phyloP scores from a whole-genome alignment of 2,113 vertebrate genomes.

The Catagonus wagneri region DNA sequence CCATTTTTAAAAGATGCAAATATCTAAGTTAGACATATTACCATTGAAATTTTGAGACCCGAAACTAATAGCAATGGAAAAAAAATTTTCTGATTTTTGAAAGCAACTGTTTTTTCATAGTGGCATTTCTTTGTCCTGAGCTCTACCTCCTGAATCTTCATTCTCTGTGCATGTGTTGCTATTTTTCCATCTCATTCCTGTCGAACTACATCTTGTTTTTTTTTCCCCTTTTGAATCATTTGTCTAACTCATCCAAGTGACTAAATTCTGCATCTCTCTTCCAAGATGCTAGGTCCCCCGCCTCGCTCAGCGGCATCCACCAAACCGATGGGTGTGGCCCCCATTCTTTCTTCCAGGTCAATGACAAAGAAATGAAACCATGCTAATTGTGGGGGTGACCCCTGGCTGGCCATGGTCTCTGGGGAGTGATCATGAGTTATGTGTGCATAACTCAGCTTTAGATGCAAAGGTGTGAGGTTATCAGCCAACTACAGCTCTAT shows the following conservation, averaged over 20 bases:
- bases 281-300: not conserved
- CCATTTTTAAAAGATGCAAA: not conserved
- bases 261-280: not conserved
- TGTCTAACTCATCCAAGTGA: not conserved
- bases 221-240: not conserved
- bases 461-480: not conserved
- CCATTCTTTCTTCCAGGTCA: not conserved
- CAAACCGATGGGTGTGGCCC: not conserved
- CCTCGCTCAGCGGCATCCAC: not conserved
- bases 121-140: constrained; percentile 41
- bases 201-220: not conserved
- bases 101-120: not conserved
- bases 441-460: constrained; percentile 1
- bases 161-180: not conserved
- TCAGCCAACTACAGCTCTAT: not conserved
- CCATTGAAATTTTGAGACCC: not conserved
- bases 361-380: not conserved
- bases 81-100: not conserved
- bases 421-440: not conserved
- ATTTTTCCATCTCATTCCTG: not conserved
- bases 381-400: not conserved
- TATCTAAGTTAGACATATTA: not conserved
- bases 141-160: not conserved
- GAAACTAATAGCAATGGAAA: not conserved
- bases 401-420: not conserved